A percentile compares a stretch with the other conserved stretches of the same genome.
These are phyloP conservation scores for Rhyacophila evoluta DNA, from an alignment of 2,888 invertebrate species.

Conservation along the genomic window DNA sequence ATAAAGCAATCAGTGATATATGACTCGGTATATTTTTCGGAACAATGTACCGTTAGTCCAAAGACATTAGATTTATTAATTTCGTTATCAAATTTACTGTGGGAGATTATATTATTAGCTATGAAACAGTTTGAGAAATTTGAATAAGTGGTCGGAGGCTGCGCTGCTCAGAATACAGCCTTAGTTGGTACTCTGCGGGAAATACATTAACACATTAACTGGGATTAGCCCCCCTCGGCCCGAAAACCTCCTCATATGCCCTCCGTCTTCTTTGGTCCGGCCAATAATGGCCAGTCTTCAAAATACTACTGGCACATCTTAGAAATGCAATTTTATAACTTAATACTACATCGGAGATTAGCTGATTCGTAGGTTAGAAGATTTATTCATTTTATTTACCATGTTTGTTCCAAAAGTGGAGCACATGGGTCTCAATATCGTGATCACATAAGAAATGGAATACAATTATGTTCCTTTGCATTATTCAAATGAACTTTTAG, in stretches of 20 bases:
- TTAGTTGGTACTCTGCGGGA: constrained; percentile 25
- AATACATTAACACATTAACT: constrained; percentile 35
- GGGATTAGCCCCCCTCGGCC: constrained; percentile 12
- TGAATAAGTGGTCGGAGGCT: constrained; percentile 12
- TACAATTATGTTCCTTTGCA: too few relatives aligned
- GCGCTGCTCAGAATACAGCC: constrained; percentile 10
- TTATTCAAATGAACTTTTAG: too few relatives aligned
- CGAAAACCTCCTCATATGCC: not conserved
- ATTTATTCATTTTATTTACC: too few relatives aligned
- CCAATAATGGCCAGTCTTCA: not conserved
- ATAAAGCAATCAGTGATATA: not conserved
- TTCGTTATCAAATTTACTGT: not conserved
- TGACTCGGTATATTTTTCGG: not conserved
- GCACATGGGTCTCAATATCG: too few relatives aligned
- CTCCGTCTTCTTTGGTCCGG: not conserved
- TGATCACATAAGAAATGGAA: too few relatives aligned
- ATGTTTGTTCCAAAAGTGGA: too few relatives aligned
- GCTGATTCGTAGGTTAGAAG: too few relatives aligned
- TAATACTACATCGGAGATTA: not conserved
- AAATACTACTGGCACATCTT: not conserved
- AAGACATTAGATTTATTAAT: constrained; percentile 5
- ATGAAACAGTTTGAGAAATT: constrained; percentile 24
- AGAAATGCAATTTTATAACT: too few relatives aligned
- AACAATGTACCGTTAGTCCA: not conserved
- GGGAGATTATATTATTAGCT: constrained; percentile 9